Evolutionary conservation across 2,797 vertebrate species (phyloP), one percentile per base, ranked within the genome.

Genomic region (Parauchenoglanis ngamensis): DNA sequence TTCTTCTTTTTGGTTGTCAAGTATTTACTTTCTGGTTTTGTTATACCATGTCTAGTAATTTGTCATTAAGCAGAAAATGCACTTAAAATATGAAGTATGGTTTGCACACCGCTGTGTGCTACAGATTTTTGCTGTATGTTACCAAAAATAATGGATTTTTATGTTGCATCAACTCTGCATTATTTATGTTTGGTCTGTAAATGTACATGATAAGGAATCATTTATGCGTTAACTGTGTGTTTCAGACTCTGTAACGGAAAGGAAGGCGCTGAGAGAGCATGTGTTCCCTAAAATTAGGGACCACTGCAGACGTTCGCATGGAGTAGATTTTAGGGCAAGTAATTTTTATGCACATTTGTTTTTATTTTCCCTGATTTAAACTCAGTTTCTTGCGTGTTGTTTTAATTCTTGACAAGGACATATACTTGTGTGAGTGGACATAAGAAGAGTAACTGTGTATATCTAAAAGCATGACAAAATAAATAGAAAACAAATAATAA

Each of bases 281-380:
- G 94, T 95, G 54, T 96, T 95, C 84, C 95, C 96, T 25, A 92
- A 87, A 91, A 92, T 97, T 0, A 92, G 95, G 88, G 92, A 95
- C 81, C 91, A 93, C 90, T 96, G 95, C 86, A 94, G 95, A 89
- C 83, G 89, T 25, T 91, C 89, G 3, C 88, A 94, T 82, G 95
- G 95, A 49, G 88, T 96, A 87, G 96, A 96, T 1, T 90, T 97
- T 88, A 94, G 94, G 92, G 81, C 81, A 83, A 83, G 81, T 54
- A 5, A 12, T 54, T 68, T 83, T 83, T 68, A 31, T 63, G 23
- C 40, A 44, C 12, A 19, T 78, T 10, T 54, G 19, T 44, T 40
- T 61, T 61, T 35, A 46, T 73, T 25, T 52, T n/a, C 28, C 23
- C 1, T 23, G 0, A 56, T 31, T 56, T 31, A 77, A 56, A 56